phyloP scores from a whole-genome alignment of 2,888 invertebrate genomes.

The Oasisia sp. region DNA sequence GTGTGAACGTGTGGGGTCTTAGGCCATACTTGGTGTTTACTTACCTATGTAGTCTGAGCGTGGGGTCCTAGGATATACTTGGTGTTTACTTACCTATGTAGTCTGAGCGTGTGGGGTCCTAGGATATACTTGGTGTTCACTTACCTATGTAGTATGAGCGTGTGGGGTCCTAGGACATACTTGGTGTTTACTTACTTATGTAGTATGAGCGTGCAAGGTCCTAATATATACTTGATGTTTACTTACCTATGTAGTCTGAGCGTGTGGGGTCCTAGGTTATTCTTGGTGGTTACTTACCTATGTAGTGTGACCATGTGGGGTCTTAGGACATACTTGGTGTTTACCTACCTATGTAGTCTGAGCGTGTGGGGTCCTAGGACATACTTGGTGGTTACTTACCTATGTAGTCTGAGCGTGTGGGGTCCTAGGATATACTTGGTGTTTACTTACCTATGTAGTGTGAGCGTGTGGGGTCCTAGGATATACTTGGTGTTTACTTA shows the following conservation, averaged over 20 bases:
- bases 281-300: no score
- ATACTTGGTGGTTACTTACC: background rate
- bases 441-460: slow-evolving; percentile 30
- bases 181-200: slow-evolving; percentile 29
- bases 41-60: background rate
- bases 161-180: no score
- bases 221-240: slow-evolving; percentile 41
- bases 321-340: no score
- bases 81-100: slow-evolving; percentile 28
- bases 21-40: slow-evolving; percentile 52
- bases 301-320: background rate
- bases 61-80: background rate
- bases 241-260: no score
- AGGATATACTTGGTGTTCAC: background rate
- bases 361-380: no score
- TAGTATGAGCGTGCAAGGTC: slow-evolving; percentile 54
- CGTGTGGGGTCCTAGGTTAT: no score
- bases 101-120: no score
- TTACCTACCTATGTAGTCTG: no score
- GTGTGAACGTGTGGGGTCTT: slow-evolving; percentile 55
- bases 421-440: slow-evolving; percentile 57
- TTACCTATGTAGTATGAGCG: background rate
- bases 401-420: slow-evolving; percentile 50
- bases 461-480: background rate
- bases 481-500: slow-evolving; percentile 8